phyloP scores from a whole-genome alignment of 2,888 invertebrate genomes.

The Drosophila yooni region DNA sequence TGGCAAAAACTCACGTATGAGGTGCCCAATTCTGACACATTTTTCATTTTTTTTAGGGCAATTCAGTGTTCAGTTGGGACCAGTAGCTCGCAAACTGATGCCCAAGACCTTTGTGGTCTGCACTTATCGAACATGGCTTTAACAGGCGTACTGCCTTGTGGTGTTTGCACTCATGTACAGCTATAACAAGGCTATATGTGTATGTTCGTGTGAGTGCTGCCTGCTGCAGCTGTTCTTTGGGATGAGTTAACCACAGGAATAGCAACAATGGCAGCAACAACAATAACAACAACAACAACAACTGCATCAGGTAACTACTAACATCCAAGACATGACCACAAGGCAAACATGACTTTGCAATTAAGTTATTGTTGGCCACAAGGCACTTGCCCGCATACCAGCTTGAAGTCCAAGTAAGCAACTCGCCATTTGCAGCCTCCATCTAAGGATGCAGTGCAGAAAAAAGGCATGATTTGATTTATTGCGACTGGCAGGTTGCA shows the following conservation, averaged over 20 bases:
- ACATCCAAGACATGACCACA: slow-evolving; percentile 57
- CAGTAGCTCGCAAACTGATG: slow-evolving; percentile 8
- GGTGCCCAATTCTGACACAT: background rate
- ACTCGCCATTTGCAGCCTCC: slow-evolving; percentile 1
- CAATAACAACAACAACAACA: slow-evolving; percentile 36
- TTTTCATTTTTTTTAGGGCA: background rate
- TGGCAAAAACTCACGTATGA: background rate
- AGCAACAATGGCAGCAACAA: slow-evolving; percentile 17
- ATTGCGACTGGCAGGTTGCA: slow-evolving; percentile 61
- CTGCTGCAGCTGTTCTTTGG: slow-evolving; percentile 20
- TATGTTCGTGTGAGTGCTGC: slow-evolving; percentile 12
- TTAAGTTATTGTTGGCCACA: slow-evolving; percentile 77
- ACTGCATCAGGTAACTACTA: slow-evolving; percentile 59
- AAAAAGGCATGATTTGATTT: slow-evolving; percentile 73
- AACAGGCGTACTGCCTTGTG: slow-evolving; percentile 18
- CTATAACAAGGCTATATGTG: slow-evolving; percentile 10
- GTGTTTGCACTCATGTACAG: slow-evolving; percentile 46
- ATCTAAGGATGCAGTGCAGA: slow-evolving; percentile 5
- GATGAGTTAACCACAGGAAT: slow-evolving; percentile 42
- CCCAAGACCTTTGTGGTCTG: background rate
- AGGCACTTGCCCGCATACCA: slow-evolving; percentile 42
- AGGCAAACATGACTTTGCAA: slow-evolving; percentile 82
- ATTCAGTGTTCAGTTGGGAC: background rate
- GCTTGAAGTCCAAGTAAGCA: slow-evolving; percentile 22
- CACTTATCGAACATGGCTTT: slow-evolving; percentile 8